These are phyloP conservation scores for Craniophora ligustri DNA, from an alignment of 2,888 invertebrate species.

Conservation along the genomic window DNA sequence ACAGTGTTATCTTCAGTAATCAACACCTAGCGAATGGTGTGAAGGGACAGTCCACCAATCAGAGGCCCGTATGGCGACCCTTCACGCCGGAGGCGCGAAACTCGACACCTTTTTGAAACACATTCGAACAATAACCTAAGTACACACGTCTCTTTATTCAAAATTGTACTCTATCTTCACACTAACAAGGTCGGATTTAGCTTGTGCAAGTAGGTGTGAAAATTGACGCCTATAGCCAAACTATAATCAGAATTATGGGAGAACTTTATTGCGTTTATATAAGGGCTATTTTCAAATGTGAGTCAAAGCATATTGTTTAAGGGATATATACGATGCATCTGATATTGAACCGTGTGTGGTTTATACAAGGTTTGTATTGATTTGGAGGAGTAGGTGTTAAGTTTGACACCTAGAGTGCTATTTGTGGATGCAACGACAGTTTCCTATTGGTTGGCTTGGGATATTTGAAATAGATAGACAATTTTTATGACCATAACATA, in stretches of 20 bases:
- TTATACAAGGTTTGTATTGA: conserved; percentile 37
- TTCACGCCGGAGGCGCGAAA: conserved; percentile 87
- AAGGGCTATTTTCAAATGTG: conserved; percentile 58
- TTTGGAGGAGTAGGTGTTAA: conserved; percentile 72
- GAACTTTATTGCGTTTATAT: conserved; percentile 45
- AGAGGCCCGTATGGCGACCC: conserved; percentile 72
- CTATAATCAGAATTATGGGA: conserved; percentile 48
- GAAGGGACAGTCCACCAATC: conserved; percentile 73
- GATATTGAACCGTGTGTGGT: conserved; percentile 26
- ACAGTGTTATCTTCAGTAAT: conserved; percentile 63
- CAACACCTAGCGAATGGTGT: conserved; percentile 67
- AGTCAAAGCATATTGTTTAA: conserved; percentile 54
- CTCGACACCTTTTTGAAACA: conserved; percentile 76
- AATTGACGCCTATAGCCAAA: conserved; percentile 82
- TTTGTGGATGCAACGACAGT: conserved; percentile 66
- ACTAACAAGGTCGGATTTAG: conserved; percentile 47
- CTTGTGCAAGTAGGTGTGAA: conserved; percentile 77
- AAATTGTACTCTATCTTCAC: conserved; percentile 21
- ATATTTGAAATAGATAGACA: conserved; percentile 41
- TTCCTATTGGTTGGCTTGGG: conserved; percentile 73
- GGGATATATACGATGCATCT: conserved; percentile 34
- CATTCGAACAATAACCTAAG: conserved; percentile 62
- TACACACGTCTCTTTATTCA: conserved; percentile 6
- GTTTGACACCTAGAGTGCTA: conserved; percentile 80
- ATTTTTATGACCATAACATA: too few relatives aligned